Conservation (phyloP, 2,888 invertebrate genomes). For the Graphium colonna region DNA sequence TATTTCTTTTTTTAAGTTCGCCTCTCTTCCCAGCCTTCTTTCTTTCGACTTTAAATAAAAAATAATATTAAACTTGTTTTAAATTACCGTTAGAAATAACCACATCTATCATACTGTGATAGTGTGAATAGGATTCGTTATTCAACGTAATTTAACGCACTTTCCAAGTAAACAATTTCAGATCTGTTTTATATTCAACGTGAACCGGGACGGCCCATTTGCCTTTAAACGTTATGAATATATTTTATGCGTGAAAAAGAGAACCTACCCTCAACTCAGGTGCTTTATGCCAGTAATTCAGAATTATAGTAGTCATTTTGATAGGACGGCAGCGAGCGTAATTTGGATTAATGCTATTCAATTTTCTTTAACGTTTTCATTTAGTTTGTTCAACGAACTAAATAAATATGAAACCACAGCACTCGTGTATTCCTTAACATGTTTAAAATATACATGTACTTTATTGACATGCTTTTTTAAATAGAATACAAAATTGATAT, state of each 20-base stretch:
- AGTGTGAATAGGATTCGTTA: neutral
- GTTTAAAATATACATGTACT: too few relatives aligned
- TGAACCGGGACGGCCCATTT: conserved; percentile 13
- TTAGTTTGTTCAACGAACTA: neutral
- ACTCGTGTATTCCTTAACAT: too few relatives aligned
- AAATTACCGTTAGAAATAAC: neutral
- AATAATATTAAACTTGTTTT: neutral
- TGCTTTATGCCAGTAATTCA: conserved; percentile 12
- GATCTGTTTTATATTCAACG: conserved; percentile 5
- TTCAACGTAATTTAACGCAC: neutral
- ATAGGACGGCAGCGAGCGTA: neutral
- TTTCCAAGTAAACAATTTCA: conserved; percentile 1
- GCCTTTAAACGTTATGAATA: conserved; percentile 18
- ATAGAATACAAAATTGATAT: too few relatives aligned
- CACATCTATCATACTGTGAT: too few relatives aligned
- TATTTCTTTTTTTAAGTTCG: too few relatives aligned
- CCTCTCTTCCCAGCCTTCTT: too few relatives aligned
- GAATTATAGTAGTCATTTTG: conserved; percentile 1
- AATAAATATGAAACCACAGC: neutral
- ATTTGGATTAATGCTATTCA: neutral
- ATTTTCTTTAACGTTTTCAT: neutral
- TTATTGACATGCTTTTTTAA: too few relatives aligned
- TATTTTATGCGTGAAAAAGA: conserved; percentile 10
- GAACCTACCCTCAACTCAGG: neutral
- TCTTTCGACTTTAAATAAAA: too few relatives aligned